These are phyloP conservation scores for Aphyosemion australe DNA, from an alignment of 2,113 vertebrate species.

Conservation along the genomic window DNA sequence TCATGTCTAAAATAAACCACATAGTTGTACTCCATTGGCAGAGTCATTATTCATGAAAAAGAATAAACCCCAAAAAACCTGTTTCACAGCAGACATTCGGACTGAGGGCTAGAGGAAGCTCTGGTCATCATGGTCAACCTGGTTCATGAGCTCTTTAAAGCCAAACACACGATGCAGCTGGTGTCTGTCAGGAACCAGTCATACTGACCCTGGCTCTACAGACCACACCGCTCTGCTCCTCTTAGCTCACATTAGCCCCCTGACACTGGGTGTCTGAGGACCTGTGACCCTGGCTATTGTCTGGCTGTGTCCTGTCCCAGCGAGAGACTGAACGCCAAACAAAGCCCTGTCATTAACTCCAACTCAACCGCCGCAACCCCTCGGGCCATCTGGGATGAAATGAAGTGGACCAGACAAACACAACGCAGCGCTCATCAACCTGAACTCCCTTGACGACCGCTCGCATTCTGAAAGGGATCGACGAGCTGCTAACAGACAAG, in stretches of 20 bases:
- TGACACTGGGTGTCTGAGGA: constrained; percentile 52
- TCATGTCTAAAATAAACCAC: too few species aligned
- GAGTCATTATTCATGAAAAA: too few species aligned
- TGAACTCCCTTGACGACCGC: constrained; percentile 32
- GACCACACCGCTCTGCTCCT: constrained; percentile 37
- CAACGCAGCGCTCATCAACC: constrained; percentile 33
- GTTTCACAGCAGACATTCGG: too few species aligned
- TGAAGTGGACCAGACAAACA: constrained; percentile 50
- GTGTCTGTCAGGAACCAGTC: constrained; percentile 1
- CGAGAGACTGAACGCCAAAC: constrained; percentile 35
- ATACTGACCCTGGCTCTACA: constrained; percentile 21
- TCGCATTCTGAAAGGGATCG: constrained; percentile 10
- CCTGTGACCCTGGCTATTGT: constrained; percentile 63
- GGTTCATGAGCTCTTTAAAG: too few species aligned
- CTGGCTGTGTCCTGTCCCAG: constrained; percentile 34
- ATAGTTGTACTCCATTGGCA: too few species aligned
- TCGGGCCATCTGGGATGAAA: constrained; percentile 38
- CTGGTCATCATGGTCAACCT: too few species aligned
- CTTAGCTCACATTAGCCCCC: constrained; percentile 54
- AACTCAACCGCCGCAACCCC: constrained; percentile 37
- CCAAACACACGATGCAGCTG: too few species aligned
- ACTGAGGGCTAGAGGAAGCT: too few species aligned
- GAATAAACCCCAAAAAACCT: too few species aligned
- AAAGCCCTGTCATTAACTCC: constrained; percentile 68
- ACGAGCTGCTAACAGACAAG: constrained; percentile 21